Base-by-base conservation (phyloP, 2,113 vertebrate species). In the Stegostoma tigrinum region DNA sequence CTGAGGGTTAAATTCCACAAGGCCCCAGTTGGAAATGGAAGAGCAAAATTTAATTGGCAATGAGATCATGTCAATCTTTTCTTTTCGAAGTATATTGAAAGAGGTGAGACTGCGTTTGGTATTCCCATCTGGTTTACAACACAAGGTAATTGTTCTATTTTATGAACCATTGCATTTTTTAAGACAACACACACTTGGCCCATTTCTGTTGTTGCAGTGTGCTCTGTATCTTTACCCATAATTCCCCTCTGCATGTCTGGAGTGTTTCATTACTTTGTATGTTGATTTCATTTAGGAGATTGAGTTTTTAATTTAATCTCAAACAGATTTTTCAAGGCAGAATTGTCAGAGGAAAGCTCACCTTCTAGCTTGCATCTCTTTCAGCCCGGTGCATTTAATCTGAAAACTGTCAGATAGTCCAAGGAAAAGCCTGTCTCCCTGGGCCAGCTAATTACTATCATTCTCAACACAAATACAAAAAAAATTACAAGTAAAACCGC, bases 141-240 rank as follows among this genome's bases (percentile, higher is more conserved):
- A 66, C 8, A 91, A n/a, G 5, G 2, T 61, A n/a, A 64, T 61
- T 64, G 30, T 17, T 55, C 14, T 3, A 61, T 38, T 89, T 89
- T 55, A 61, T 24, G 27, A 30, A 24, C 48, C 55, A 61, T 89
- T 4, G n/a, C 61, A 93, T 21, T 23, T 66, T 93, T 34, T 23
- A 93, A 66, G 87, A 66, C 89, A 19, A 19, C n/a, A n/a, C 89
- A 93, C 89, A 93, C 89, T n/a, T 66, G 34, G 34, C 38, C 89
- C 89, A 93, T 64, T 67, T 17, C 61, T 93, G 89, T 91, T 66
- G 38, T 91, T 95, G 68, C 94, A 52, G 14, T 95, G 93, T 72
- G 45, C 45, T 52, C 10, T 95, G 94, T 75, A 3, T 95, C 94
- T 72, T 95, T 75, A 67, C 27, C 70, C 42, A 64, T 21, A 66